A percentile compares a stretch with the other conserved stretches of the same genome.
phyloP scores from a whole-genome alignment of 35 echinoderm and acorn worm genomes.

The Amphiura filiformis region DNA sequence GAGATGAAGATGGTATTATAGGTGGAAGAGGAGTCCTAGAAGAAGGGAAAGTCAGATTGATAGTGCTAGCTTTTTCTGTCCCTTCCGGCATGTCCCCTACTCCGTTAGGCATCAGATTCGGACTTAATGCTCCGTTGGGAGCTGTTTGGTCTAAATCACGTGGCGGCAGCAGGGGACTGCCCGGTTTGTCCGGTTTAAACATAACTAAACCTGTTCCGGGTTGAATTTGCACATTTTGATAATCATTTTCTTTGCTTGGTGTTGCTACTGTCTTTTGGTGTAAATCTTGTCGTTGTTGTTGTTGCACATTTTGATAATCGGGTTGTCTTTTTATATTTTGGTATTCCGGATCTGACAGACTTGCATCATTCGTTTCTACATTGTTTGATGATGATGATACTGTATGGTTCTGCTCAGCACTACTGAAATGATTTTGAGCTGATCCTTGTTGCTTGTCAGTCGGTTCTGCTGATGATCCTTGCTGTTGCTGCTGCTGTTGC shows the following conservation, averaged over 20 bases:
- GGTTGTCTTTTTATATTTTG: not conserved
- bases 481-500: not conserved
- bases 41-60: not conserved
- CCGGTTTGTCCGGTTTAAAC: slow-evolving; percentile 22
- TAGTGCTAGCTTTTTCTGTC: not conserved
- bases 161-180: not conserved
- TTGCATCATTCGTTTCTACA: not conserved
- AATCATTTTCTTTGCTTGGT: too few relatives aligned
- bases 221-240: not conserved
- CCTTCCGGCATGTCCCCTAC: not conserved
- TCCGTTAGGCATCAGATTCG: not conserved
- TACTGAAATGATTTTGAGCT: too few relatives aligned
- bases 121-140: slow-evolving; percentile 3
- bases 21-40: slow-evolving; percentile 19
- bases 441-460: too few relatives aligned
- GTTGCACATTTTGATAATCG: not conserved
- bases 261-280: not conserved
- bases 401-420: not conserved
- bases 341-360: not conserved
- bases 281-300: not conserved
- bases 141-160: not conserved
- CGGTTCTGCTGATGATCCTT: too few relatives aligned
- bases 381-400: not conserved
- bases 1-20: not conserved
- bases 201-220: not conserved